Evolutionary conservation across 1,140 invertebrate species (phyloP).

Genomic region (Drosophila chauvacae): DNA sequence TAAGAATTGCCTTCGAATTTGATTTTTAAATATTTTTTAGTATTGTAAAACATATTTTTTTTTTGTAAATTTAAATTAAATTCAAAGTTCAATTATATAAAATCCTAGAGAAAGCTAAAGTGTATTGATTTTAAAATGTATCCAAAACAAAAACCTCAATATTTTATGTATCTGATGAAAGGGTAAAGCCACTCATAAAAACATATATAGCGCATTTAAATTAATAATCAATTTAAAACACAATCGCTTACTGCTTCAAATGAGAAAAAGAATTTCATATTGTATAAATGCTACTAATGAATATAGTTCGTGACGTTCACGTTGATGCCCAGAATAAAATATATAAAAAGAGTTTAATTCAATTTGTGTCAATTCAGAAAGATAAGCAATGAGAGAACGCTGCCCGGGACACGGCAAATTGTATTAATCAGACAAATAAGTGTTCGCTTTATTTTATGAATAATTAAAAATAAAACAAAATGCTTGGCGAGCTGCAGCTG

Average conservation of each 20-base stretch:
- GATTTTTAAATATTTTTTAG: too few species aligned
- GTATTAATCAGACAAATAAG: conserved; percentile 57
- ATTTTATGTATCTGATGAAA: conserved; percentile 4
- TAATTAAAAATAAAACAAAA: conserved; percentile 40
- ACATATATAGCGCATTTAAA: conserved; percentile 63
- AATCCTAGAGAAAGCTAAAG: too few species aligned
- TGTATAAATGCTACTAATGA: conserved; percentile 77
- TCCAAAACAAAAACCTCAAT: neutral
- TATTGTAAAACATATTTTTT: too few species aligned
- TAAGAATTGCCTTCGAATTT: too few species aligned
- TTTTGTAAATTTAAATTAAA: neutral
- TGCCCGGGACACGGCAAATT: conserved; percentile 51
- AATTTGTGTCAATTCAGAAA: conserved; percentile 62
- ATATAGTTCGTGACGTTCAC: conserved; percentile 32
- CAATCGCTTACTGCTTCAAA: conserved; percentile 47
- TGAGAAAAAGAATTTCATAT: conserved; percentile 49
- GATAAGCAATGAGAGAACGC: conserved; percentile 14
- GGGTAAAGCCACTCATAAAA: conserved; percentile 5
- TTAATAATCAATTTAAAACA: conserved; percentile 75
- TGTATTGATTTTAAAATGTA: too few species aligned
- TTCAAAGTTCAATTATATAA: neutral
- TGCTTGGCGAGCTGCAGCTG: conserved; percentile 3
- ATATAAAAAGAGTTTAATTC: conserved; percentile 61
- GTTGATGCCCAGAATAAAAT: conserved; percentile 5
- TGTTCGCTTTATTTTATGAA: conserved; percentile 38